Conservation (phyloP, 92 coral and sea anemone species). For the Scolanthus callimorphus region DNA sequence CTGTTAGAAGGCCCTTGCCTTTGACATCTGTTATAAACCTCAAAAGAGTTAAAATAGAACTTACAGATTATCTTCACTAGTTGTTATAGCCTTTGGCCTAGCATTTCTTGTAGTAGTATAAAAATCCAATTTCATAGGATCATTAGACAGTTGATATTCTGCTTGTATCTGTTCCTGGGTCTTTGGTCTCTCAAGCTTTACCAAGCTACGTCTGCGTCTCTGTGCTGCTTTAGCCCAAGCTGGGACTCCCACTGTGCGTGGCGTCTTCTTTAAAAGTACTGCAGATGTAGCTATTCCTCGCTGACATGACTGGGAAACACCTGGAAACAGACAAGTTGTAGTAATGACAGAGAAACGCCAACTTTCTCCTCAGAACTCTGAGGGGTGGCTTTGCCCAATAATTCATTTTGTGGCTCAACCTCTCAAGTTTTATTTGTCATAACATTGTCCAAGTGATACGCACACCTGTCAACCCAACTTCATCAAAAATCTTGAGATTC, state of each 20-base stretch:
- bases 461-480: too few relatives aligned
- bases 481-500: too few relatives aligned
- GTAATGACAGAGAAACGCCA: too few relatives aligned
- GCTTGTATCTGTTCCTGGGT: constrained; percentile 78
- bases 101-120: constrained; percentile 74
- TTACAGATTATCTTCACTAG: constrained; percentile 7
- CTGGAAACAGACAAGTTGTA: too few relatives aligned
- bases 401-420: too few relatives aligned
- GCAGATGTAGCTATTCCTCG: constrained; percentile 51
- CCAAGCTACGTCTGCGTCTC: constrained; percentile 64
- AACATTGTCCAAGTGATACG: too few relatives aligned
- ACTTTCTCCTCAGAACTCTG: too few relatives aligned
- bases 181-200: constrained; percentile 78
- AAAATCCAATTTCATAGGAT: constrained; percentile 61
- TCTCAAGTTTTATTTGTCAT: too few relatives aligned
- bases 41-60: neutral
- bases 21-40: neutral
- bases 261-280: constrained; percentile 60
- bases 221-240: constrained; percentile 99
- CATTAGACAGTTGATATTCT: constrained; percentile 78
- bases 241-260: constrained; percentile 91
- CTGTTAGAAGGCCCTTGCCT: too few relatives aligned
- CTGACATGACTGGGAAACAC: neutral
- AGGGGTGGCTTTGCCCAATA: too few relatives aligned
- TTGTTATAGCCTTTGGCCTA: constrained; percentile 1